Evolutionary conservation across 2,113 vertebrate species (phyloP), one percentile per base, ranked within the genome.

Genomic region (Phalacrocorax aristotelis): DNA sequence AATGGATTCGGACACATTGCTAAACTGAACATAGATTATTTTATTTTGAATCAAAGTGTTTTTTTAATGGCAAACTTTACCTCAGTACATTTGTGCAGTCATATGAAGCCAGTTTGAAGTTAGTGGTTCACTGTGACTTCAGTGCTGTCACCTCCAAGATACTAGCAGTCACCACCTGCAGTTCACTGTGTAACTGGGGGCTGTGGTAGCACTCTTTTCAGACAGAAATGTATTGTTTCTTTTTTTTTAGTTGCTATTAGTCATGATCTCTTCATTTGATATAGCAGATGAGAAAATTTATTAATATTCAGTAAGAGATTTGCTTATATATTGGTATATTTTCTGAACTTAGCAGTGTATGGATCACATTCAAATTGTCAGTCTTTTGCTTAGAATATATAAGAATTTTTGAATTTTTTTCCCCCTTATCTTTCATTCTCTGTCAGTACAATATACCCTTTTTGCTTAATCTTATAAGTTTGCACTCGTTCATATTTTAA

Each of bases 101-200:
- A 0, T 5, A 22, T 20, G 78, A 65, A 61, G 34, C 2, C 30
- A 30, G 40, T 44, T 13, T 57, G 55, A 46, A 68, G 36, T 16
- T 49, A 60, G 18, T 1, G 10, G 54, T 17, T 84, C 2, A 2
- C 17, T 72, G 29, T 18, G 69, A 77, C 23, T 57, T 82, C 0
- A 3, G 26, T 60, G 57, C 42, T 75, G 26, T 54, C 55, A 38
- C 16, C 32, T 60, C 32, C 0, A 0, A 36, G 27, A 11, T 2
- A 38, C 38, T 38, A 10, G 38, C 38, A 38, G 38, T 38, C 38
- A 38, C 38, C 38, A 38, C 38, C 38, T 38, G 38, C 38, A 23
- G 13, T 52, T 82, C 27, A 13, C 38, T 68, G 38, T 8, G 2
- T 23, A 8, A 21, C 10, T 29, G 32, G 4, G 13, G 57, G 20